Conservation (phyloP, 2,888 invertebrate species). For the Byasa hedistus region DNA sequence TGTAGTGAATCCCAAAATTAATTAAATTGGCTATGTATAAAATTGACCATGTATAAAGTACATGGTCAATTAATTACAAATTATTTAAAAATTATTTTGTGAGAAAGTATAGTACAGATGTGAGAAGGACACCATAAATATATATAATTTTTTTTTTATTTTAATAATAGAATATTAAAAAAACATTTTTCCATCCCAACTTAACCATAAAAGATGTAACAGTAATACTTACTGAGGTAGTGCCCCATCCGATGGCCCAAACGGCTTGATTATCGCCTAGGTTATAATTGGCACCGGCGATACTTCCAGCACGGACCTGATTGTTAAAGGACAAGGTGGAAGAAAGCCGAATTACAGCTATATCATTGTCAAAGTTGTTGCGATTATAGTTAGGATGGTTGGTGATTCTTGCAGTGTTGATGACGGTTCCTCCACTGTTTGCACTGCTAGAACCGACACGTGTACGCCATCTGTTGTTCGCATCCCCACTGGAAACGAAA, state of each 20-base stretch:
- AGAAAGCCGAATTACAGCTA: constrained; percentile 44
- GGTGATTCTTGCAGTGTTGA: constrained; percentile 26
- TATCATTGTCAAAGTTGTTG: constrained; percentile 41
- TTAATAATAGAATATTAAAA: no score
- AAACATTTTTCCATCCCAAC: no score
- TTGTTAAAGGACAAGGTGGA: background rate
- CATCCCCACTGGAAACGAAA: constrained; percentile 20
- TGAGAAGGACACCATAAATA: no score
- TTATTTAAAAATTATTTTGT: no score
- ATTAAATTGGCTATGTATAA: no score
- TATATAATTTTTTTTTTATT: no score
- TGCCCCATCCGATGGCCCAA: constrained; percentile 58
- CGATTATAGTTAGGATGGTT: constrained; percentile 41
- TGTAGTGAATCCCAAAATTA: no score
- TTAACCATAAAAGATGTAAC: background rate
- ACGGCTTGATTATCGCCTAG: constrained; percentile 48
- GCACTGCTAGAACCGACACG: constrained; percentile 40
- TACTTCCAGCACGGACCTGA: constrained; percentile 34
- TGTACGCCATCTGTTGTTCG: constrained; percentile 40
- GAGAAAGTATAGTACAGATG: no score
- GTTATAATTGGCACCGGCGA: constrained; percentile 53
- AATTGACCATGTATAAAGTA: no score
- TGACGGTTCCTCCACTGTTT: constrained; percentile 38
- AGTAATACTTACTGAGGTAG: constrained; percentile 28
- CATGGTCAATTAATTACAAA: no score